A percentile compares a stretch with the other conserved stretches of the same genome.
Conservation (phyloP, 2,797 vertebrate species). For the Bothrops alternatus region DNA sequence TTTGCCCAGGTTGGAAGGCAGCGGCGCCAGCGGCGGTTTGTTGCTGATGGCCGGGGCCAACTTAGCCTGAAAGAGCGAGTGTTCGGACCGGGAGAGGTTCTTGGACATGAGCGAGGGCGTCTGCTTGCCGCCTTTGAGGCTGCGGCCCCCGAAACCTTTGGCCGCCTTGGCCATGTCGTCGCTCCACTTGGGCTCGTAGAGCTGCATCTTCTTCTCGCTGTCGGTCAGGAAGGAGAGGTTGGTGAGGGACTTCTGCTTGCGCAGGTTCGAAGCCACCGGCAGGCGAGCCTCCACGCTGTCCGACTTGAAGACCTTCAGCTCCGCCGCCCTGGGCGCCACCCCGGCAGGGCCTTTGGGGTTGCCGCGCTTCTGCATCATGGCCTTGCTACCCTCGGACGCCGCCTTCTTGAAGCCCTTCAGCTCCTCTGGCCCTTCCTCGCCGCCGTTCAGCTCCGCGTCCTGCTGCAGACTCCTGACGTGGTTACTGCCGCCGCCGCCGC, state of each 20-base stretch:
- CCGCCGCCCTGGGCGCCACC: slow-evolving; percentile 64
- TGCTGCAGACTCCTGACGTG: slow-evolving; percentile 76
- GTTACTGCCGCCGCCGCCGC: slow-evolving; percentile 77
- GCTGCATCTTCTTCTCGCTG: slow-evolving; percentile 91
- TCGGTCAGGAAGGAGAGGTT: slow-evolving; percentile 92
- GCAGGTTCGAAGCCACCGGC: slow-evolving; percentile 78
- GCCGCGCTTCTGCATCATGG: slow-evolving; percentile 79
- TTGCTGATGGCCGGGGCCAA: slow-evolving; percentile 69
- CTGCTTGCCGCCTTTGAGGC: slow-evolving; percentile 48
- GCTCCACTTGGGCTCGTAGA: slow-evolving; percentile 86
- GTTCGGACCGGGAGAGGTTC: slow-evolving; percentile 89
- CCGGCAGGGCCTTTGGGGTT: slow-evolving; percentile 54
- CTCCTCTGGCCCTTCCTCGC: slow-evolving; percentile 69
- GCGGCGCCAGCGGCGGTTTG: slow-evolving; percentile 73
- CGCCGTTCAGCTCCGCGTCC: slow-evolving; percentile 78
- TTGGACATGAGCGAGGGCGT: slow-evolving; percentile 76
- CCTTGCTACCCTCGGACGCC: slow-evolving; percentile 67
- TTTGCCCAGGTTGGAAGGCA: slow-evolving; percentile 76
- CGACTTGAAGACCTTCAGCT: slow-evolving; percentile 74
- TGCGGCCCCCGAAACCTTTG: slow-evolving; percentile 54
- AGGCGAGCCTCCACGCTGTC: slow-evolving; percentile 78
- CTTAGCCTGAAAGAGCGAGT: slow-evolving; percentile 87
- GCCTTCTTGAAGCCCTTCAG: slow-evolving; percentile 55
- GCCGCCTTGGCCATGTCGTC: slow-evolving; percentile 81
- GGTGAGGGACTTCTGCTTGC: slow-evolving; percentile 90